These are phyloP conservation scores for Drosophila suboccidentalis DNA, from an alignment of 2,888 invertebrate species.

Conservation along the genomic window DNA sequence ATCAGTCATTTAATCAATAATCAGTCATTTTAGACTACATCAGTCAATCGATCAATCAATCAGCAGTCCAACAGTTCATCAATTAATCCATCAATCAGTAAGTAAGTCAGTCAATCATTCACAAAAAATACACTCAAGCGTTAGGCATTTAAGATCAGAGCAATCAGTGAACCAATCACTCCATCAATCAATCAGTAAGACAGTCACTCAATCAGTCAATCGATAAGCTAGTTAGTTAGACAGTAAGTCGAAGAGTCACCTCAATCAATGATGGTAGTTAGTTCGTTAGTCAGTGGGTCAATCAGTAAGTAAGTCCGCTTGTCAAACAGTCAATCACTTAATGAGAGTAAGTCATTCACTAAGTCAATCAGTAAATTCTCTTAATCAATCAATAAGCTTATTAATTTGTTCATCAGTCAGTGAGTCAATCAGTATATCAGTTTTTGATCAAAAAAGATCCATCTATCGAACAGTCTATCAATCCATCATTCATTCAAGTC, in stretches of 20 bases:
- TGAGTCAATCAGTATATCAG: neutral
- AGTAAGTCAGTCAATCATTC: no score
- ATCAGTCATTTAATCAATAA: no score
- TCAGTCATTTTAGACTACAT: neutral
- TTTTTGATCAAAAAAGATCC: neutral
- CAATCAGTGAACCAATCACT: no score
- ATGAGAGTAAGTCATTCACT: neutral
- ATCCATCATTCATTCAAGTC: constrained; percentile 7
- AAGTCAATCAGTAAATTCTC: neutral
- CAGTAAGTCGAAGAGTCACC: neutral
- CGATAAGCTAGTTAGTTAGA: neutral
- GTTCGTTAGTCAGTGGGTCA: neutral
- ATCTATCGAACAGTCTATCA: neutral
- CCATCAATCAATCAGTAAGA: neutral
- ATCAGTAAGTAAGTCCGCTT: neutral
- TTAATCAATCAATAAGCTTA: neutral
- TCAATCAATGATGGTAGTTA: neutral
- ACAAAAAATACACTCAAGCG: no score
- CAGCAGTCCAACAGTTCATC: neutral
- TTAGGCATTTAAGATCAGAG: no score
- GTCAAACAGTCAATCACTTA: neutral
- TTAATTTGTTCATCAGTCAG: neutral
- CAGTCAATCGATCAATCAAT: neutral
- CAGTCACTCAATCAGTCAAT: neutral
- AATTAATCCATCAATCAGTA: no score